Percentiles rank a stretch among this genome's conserved stretches.
phyloP scores from a whole-genome alignment of 1,140 invertebrate species.

The Drosophila ambigua region DNA sequence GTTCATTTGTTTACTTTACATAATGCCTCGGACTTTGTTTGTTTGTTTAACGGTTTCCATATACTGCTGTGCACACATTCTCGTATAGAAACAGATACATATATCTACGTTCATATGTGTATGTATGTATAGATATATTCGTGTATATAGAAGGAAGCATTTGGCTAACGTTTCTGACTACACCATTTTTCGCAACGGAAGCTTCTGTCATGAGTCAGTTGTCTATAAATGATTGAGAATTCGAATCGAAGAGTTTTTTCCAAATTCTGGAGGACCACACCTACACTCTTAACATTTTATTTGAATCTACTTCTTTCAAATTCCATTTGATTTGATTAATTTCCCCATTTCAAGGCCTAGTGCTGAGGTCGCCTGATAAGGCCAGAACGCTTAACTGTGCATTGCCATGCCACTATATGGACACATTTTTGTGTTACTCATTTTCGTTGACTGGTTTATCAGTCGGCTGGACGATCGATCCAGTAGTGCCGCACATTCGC shows the following conservation, averaged over 20 bases:
- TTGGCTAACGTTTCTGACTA: slow-evolving; percentile 48
- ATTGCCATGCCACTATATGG: slow-evolving; percentile 32
- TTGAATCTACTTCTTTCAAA: slow-evolving; percentile 2
- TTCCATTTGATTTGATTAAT: slow-evolving; percentile 61
- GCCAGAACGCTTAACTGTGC: slow-evolving; percentile 34
- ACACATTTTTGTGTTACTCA: slow-evolving; percentile 29
- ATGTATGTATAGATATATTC: background rate
- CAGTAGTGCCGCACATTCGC: slow-evolving; percentile 15
- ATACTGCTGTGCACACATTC: slow-evolving; percentile 38
- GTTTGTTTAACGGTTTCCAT: slow-evolving; percentile 66
- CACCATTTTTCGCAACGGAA: slow-evolving; percentile 69
- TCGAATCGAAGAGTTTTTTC: slow-evolving; percentile 26
- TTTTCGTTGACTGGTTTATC: slow-evolving; percentile 24
- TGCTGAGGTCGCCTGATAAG: slow-evolving; percentile 64
- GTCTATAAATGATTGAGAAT: slow-evolving; percentile 48
- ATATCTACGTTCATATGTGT: slow-evolving; percentile 14
- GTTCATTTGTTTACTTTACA: slow-evolving; percentile 65
- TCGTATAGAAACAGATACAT: slow-evolving; percentile 5
- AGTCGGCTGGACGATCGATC: slow-evolving; percentile 25
- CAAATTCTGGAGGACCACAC: slow-evolving; percentile 35
- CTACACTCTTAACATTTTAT: slow-evolving; percentile 14
- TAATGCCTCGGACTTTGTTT: slow-evolving; percentile 55
- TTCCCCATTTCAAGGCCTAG: slow-evolving; percentile 59
- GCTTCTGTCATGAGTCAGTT: slow-evolving; percentile 74
- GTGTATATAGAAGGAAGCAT: slow-evolving; percentile 16